Evolutionary conservation across 2,113 vertebrate species (phyloP).

Genomic region (Fulica atra): DNA sequence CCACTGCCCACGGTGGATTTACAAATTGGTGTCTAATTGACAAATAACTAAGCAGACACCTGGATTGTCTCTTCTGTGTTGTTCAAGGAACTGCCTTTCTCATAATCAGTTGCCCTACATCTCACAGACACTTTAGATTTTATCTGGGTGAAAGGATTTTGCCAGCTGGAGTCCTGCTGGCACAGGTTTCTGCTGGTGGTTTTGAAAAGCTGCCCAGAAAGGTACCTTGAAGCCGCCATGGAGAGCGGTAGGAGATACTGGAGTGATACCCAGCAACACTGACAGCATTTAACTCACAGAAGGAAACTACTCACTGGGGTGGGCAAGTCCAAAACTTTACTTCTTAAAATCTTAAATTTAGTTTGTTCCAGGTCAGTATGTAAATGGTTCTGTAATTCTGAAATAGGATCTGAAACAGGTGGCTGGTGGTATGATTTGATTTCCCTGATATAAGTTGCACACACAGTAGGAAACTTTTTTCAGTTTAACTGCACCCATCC

Average conservation of each 20-base stretch:
- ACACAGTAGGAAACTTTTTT: neutral
- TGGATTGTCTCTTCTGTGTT: neutral
- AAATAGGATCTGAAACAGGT: neutral
- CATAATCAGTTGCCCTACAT: neutral
- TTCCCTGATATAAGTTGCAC: neutral
- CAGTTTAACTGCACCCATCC: neutral
- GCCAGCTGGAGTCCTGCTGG: slow-evolving; percentile 6
- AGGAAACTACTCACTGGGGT: neutral
- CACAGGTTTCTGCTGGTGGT: slow-evolving; percentile 11
- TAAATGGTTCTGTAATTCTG: neutral
- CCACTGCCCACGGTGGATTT: neutral
- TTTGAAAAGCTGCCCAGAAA: slow-evolving; percentile 48
- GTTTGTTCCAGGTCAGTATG: neutral
- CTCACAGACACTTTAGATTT: slow-evolving; percentile 14
- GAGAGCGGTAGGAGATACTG: neutral
- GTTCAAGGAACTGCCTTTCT: slow-evolving; percentile 22
- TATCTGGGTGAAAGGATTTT: slow-evolving; percentile 31
- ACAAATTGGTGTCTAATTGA: slow-evolving; percentile 37
- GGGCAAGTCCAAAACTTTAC: neutral
- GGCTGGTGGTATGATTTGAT: neutral
- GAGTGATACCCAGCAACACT: neutral
- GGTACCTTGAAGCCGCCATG: neutral
- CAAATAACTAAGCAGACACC: neutral
- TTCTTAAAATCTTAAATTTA: neutral
- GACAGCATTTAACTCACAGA: neutral